Evolutionary conservation across 1,140 invertebrate species (phyloP), one percentile per base, ranked within the genome.

Genomic region (Bombus picipes): DNA sequence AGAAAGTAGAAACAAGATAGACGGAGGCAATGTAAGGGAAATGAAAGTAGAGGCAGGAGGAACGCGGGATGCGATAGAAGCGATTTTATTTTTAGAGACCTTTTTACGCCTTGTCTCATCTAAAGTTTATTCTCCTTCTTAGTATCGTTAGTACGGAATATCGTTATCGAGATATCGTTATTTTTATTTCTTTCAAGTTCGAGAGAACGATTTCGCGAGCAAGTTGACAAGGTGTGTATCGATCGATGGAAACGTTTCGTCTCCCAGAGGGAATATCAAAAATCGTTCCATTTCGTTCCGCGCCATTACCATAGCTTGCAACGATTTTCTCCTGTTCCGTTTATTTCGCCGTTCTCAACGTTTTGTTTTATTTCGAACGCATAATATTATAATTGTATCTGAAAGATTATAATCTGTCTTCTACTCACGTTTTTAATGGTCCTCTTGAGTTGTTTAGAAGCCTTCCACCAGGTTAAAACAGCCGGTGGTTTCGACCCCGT

Each of bases 381-480:
- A 0, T n/a, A 13, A n/a, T 62, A 1, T n/a, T 62, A n/a, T n/a
- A 62, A 62, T n/a, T 62, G 12, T 13, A 62, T 13, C 59, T 0
- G 10, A n/a, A 62, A 13, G 12, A 12, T n/a, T n/a, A 5, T 13
- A 4, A n/a, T 79, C 41, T 65, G 41, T 79, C 28, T 62, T 25
- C 59, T 81, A 95, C 95, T 96, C 93, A 96, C 96, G 86, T 95
- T 95, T 89, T 94, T 95, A 53, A 94, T 94, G 41, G 94, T 93
- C 78, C 93, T 94, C 89, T 96, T 95, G 8, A 97, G 93, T 85
- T 96, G 95, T 79, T 96, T 95, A 68, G 95, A 96, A 47, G 94
- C 93, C 85, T 93, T 97, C 96, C 96, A 97, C 97, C 97, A 97
- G 13, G 96, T 96, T 84, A 97, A 96, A 41, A 95, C 93, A 3